A percentile compares a stretch with the other conserved stretches of the same genome.
Conservation (phyloP, 2,888 invertebrate species). For the Digitonthophagus gazella region DNA sequence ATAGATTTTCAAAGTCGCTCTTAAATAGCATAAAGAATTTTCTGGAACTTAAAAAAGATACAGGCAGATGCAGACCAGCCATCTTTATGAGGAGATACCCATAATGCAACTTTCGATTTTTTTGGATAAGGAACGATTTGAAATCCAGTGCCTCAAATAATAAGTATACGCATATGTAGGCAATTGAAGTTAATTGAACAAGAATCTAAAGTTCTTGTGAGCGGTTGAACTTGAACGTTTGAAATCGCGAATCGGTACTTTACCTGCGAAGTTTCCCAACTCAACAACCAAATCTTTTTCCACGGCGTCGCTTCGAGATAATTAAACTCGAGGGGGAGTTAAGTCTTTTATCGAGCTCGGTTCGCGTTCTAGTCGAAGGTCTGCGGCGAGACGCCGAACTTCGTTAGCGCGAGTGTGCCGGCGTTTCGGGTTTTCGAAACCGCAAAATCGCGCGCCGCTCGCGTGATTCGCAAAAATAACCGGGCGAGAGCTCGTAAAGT, state of each 20-base stretch:
- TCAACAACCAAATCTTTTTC: constrained; percentile 14
- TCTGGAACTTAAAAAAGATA: too few relatives aligned
- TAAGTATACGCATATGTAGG: too few relatives aligned
- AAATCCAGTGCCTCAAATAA: too few relatives aligned
- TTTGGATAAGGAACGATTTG: neutral
- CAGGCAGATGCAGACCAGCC: too few relatives aligned
- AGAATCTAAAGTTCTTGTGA: neutral
- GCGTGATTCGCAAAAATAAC: constrained; percentile 15
- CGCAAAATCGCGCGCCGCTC: neutral
- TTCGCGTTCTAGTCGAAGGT: too few relatives aligned
- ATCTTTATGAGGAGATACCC: too few relatives aligned
- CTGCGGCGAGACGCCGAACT: neutral
- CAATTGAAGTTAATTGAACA: neutral
- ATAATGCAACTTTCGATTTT: too few relatives aligned
- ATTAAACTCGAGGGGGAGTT: constrained; percentile 11
- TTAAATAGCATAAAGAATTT: too few relatives aligned
- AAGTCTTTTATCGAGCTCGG: constrained; percentile 12
- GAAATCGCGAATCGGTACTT: neutral
- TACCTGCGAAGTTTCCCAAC: neutral
- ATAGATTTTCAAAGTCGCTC: too few relatives aligned
- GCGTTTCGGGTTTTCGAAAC: neutral
- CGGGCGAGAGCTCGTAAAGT: constrained; percentile 2
- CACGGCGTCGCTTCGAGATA: constrained; percentile 5
- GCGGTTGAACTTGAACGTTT: neutral
- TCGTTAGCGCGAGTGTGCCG: too few relatives aligned